Evolutionary conservation across 1,140 invertebrate species (phyloP), one percentile per base, ranked within the genome.

Genomic region (Paraescarpia echinospica): DNA sequence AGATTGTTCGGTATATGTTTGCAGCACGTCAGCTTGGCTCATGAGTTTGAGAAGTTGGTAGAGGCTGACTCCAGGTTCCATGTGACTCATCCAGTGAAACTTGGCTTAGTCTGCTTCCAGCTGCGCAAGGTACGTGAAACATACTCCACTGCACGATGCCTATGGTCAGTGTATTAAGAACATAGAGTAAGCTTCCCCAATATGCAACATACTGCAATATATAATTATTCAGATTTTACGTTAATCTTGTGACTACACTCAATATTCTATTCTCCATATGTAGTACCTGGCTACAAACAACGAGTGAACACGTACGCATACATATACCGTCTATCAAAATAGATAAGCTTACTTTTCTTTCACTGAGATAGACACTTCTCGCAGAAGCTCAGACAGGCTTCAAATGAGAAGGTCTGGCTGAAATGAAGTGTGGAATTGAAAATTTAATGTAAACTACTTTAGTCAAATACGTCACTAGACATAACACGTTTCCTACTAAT

Each of bases 51-150:
- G 93, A 95, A 97, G 31, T 95, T 98, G 12, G 97, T 98, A 0
- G 94, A 95, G 90, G 94, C 96, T 4, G 98, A 99, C 95, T 94
- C 96, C 0, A 96, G 98, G 27, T 99, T 99, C 96, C 98, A 99
- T 97, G 97, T 99, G 90, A 98, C 98, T 95, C 99, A 99, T 95
- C 97, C 99, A 96, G 98, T 99, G 90, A 97, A 99, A 95, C 96
- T 99, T 92, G 98, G 98, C 5, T 97, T 99, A 96, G 98, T 99
- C 0, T 98, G 98, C 0, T 99, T 99, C 93, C 94, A 97, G 94
- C 93, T 97, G 22, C 27, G 59, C 59, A 12, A 77, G 59, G 59
- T 77, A 77, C 22, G 22, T 77, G 18, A 77, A 51, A 77, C 2
- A 1, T 27, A 77, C 59, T 14, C 18, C 4, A 14, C 27, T 31